phyloP scores from a whole-genome alignment of 2,888 invertebrate genomes.

The Trichacis sp. region DNA sequence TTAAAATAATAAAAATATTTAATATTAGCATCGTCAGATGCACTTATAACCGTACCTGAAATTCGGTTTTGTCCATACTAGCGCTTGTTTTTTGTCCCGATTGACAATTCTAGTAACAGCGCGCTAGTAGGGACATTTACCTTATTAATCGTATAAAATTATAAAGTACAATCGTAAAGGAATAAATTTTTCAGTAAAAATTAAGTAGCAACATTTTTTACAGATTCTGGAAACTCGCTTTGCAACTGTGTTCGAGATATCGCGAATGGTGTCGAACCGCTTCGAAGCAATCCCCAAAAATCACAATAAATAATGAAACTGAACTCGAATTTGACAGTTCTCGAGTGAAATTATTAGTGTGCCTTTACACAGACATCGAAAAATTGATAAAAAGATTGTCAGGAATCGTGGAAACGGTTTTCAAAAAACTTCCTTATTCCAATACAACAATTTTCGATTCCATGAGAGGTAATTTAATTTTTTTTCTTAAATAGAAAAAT shows the following conservation, averaged over 20 bases:
- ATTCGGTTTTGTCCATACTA: no score
- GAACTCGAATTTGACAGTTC: slow-evolving; percentile 49
- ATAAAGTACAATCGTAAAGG: neutral
- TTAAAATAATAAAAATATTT: no score
- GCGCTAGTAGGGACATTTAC: no score
- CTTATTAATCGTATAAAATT: no score
- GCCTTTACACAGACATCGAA: slow-evolving; percentile 66
- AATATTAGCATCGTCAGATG: no score
- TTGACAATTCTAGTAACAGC: no score
- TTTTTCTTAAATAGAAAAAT: neutral
- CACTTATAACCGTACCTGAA: no score
- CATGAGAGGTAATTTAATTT: slow-evolving; percentile 52
- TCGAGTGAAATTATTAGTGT: slow-evolving; percentile 64
- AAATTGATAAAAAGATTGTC: slow-evolving; percentile 61
- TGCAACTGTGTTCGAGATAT: slow-evolving; percentile 87
- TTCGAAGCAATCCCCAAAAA: slow-evolving; percentile 57
- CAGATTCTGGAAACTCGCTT: slow-evolving; percentile 89
- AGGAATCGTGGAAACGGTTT: slow-evolving; percentile 52
- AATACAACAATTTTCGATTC: slow-evolving; percentile 47
- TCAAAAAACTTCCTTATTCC: slow-evolving; percentile 49
- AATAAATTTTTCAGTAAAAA: neutral
- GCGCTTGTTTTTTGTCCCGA: no score
- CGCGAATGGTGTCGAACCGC: slow-evolving; percentile 76
- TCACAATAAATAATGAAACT: slow-evolving; percentile 48
- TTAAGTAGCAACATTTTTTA: slow-evolving; percentile 9